Evolutionary conservation across 2,113 vertebrate species (phyloP).

Genomic region (Hemiprocne comata): DNA sequence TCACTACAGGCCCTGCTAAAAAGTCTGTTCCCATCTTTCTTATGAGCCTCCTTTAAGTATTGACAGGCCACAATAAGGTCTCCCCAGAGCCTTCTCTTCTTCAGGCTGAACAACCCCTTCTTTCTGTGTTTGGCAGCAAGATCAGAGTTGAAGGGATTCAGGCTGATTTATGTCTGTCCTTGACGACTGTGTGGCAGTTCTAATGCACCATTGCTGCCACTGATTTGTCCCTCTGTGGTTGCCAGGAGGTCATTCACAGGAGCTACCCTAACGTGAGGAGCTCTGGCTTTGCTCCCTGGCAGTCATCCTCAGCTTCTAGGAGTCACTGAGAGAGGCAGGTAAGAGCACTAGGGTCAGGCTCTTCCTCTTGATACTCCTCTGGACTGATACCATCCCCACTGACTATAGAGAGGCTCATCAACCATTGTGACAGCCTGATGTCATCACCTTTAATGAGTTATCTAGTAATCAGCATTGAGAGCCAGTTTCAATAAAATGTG

Average conservation of each 20-base stretch:
- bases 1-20: too few relatives aligned
- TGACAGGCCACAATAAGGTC: too few relatives aligned
- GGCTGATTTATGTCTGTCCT: not conserved
- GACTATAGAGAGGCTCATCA: not conserved
- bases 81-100: too few relatives aligned
- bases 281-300: not conserved
- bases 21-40: too few relatives aligned
- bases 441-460: not conserved
- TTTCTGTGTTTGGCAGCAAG: not conserved
- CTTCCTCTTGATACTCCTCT: not conserved
- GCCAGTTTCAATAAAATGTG: not conserved
- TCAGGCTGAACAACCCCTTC: too few relatives aligned
- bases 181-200: not conserved
- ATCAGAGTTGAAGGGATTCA: not conserved
- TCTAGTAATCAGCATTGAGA: not conserved
- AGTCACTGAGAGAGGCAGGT: too few relatives aligned
- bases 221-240: not conserved
- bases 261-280: not conserved
- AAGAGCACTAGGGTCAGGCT: not conserved
- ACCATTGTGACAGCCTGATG: not conserved
- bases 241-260: not conserved
- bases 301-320: not conserved
- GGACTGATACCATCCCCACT: not conserved
- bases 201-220: not conserved
- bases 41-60: too few relatives aligned